Base-by-base conservation (phyloP, 1,140 invertebrate genomes). In the Brachionus manjavacas region DNA sequence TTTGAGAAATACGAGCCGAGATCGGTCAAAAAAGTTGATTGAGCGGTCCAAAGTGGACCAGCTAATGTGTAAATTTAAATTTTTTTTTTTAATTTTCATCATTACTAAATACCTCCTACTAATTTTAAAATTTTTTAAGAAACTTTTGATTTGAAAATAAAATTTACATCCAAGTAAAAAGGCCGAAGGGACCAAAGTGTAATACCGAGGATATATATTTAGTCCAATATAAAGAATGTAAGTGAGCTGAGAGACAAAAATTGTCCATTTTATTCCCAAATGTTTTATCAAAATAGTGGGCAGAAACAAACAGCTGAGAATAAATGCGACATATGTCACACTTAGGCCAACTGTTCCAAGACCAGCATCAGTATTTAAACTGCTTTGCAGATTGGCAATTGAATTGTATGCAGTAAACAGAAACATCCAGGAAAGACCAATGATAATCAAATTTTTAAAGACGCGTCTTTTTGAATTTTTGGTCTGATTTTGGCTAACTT, bases 11-110 rank as follows among this genome's bases (percentile, higher is more conserved):
- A 93, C 55, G 94, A 93, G 16, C 94, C 95, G 6, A 93, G 94
- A 86, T 97, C 94, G 0, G 96, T 98, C 6, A 99, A 90, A 88
- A 98, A 99, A 0, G 95, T 95, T 72, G 95, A 96, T 89, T 98
- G 95, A 4, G 96, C 95, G 0, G 95, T 94, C 96, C 96, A 98
- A 92, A 98, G 94, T 49, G 95, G 96, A 0, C 96, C 95, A 2
- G 95, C 96, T 76, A n/a, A n/a, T n/a, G n/a, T 16, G 11, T 0
- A 76, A 25, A 23, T 20, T 39, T 66, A 23, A 66, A 25, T 35
- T 68, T 0, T 68, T 68, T 1, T 23, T 3, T 11, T 16, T 14
- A 16, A 2, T 31, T 31, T 68, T 68, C 25, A n/a, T 31, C 0
- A 68, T 14, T n/a, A 31, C n/a, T 70, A 39, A 25, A 66, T 64